These are phyloP conservation scores for Julus scanicus DNA, from an alignment of 2,888 invertebrate genomes.

Conservation along the genomic window DNA sequence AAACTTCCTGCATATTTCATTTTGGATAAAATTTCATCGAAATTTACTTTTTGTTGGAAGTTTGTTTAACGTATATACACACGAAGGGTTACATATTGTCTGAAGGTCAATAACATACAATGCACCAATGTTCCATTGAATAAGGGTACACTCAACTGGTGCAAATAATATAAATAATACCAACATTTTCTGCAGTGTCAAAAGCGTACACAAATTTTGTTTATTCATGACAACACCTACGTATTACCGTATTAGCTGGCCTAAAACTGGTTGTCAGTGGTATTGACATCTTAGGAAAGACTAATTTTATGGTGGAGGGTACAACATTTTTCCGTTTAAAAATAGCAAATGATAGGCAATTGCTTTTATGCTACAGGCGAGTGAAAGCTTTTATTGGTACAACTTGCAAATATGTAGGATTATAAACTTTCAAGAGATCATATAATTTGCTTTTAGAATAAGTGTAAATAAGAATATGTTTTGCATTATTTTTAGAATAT, in stretches of 20 bases:
- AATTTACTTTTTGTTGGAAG: conserved; percentile 11
- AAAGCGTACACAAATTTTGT: background rate
- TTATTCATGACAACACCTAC: conserved; percentile 5
- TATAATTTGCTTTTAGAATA: no score
- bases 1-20: background rate
- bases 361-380: no score
- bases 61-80: background rate
- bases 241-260: background rate
- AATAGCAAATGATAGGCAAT: background rate
- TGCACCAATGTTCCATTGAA: background rate
- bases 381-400: no score
- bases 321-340: background rate
- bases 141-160: conserved; percentile 9
- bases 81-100: background rate
- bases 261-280: background rate
- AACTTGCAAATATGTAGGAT: no score
- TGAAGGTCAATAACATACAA: conserved; percentile 9
- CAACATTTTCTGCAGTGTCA: background rate
- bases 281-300: background rate
- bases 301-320: background rate
- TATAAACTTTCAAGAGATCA: no score
- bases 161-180: background rate
- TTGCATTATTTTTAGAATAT: no score
- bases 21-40: background rate
- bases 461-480: no score